Evolutionary conservation across 2,888 invertebrate species (phyloP).

Genomic region (Oligia strigilis): DNA sequence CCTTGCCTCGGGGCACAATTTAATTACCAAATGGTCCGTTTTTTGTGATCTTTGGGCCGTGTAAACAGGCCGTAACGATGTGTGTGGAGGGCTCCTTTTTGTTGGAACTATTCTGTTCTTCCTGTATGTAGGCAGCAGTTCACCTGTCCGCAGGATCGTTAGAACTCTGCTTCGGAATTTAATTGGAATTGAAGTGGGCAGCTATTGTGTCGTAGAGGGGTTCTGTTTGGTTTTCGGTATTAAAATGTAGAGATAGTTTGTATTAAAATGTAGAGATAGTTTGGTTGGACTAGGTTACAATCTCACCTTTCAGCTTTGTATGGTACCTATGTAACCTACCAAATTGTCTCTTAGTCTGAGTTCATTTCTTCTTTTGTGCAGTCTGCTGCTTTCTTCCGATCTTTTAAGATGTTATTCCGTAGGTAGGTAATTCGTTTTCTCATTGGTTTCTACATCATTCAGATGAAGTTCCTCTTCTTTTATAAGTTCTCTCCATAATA

Average conservation of each 20-base stretch:
- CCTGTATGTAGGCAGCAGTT: constrained; percentile 20
- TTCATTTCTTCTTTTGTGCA: neutral
- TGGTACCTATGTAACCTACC: no score
- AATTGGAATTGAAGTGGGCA: constrained; percentile 60
- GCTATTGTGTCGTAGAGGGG: constrained; percentile 41
- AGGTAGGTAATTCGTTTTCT: neutral
- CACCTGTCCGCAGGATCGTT: constrained; percentile 47
- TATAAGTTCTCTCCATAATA: neutral
- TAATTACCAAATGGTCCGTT: constrained; percentile 88
- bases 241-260: neutral
- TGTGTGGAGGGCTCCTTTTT: constrained; percentile 59
- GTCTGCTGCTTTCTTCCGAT: neutral
- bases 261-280: neutral
- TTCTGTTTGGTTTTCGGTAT: constrained; percentile 14
- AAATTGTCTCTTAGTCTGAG: neutral
- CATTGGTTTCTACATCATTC: neutral
- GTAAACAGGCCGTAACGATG: constrained; percentile 76
- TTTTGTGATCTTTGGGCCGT: constrained; percentile 82
- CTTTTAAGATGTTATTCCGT: neutral
- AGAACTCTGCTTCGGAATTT: constrained; percentile 57
- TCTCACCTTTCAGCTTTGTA: neutral
- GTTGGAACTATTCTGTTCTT: constrained; percentile 39
- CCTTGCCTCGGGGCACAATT: constrained; percentile 79
- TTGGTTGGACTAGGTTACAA: neutral
- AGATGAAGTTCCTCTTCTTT: neutral